Evolutionary conservation across 1,140 invertebrate species (phyloP).

Genomic region (Oedothorax gibbosus): DNA sequence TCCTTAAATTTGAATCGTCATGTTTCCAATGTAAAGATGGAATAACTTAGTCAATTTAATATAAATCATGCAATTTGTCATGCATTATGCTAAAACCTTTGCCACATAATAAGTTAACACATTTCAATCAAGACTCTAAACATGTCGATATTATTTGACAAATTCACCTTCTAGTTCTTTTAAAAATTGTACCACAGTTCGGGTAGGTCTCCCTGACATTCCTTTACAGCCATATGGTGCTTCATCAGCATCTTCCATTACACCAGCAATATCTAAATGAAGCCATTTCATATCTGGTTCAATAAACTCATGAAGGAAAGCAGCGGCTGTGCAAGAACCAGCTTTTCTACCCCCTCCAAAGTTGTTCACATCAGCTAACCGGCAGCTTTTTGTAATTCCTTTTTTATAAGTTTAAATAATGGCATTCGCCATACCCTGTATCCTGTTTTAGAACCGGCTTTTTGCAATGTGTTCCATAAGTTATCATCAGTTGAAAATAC

Average conservation of each 20-base stretch:
- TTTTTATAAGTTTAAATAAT: slow-evolving; percentile 83
- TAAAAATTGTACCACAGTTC: slow-evolving; percentile 83
- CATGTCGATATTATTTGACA: neutral
- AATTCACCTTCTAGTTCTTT: slow-evolving; percentile 66
- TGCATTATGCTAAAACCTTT: too few relatives aligned
- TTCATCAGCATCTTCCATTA: slow-evolving; percentile 77
- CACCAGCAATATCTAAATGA: slow-evolving; percentile 89
- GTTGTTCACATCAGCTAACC: slow-evolving; percentile 85
- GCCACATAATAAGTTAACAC: too few relatives aligned
- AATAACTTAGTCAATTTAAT: too few relatives aligned
- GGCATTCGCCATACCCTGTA: slow-evolving; percentile 92
- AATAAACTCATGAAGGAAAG: slow-evolving; percentile 88
- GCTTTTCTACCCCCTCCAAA: slow-evolving; percentile 76
- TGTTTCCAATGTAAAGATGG: too few relatives aligned
- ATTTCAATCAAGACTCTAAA: neutral
- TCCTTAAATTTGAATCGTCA: too few relatives aligned
- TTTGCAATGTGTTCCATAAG: slow-evolving; percentile 75
- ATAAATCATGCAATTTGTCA: too few relatives aligned
- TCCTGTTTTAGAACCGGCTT: slow-evolving; percentile 76
- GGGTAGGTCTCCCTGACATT: slow-evolving; percentile 79
- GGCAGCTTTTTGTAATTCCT: slow-evolving; percentile 74
- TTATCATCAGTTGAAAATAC: slow-evolving; percentile 80
- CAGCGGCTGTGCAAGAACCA: slow-evolving; percentile 88
- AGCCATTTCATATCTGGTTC: slow-evolving; percentile 79
- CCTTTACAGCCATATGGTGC: slow-evolving; percentile 77